Percentiles rank a stretch among this genome's conserved stretches.
Conservation (phyloP, 1,140 invertebrate genomes). For the Babylonia areolata region DNA sequence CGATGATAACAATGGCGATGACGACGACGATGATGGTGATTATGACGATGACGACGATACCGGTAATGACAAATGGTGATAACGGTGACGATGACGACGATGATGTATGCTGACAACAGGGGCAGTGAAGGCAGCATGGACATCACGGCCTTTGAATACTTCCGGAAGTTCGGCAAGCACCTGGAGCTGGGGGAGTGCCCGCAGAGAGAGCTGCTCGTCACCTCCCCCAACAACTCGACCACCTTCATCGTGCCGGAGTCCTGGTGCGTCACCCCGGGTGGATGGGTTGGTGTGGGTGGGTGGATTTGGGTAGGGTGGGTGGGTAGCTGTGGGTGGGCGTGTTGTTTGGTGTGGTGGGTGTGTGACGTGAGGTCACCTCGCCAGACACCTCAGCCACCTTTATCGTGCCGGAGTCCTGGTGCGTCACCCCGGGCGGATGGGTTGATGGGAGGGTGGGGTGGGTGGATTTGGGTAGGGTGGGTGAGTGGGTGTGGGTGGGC, state of each 20-base stretch:
- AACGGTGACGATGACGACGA: neutral
- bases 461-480: neutral
- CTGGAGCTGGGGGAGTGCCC: conserved; percentile 58
- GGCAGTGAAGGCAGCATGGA: conserved; percentile 42
- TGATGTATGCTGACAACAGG: conserved; percentile 30
- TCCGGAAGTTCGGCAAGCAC: conserved; percentile 46
- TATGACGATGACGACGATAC: conserved; percentile 11
- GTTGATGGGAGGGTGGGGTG: neutral
- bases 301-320: neutral
- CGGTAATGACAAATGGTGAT: neutral
- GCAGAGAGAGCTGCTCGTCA: conserved; percentile 38
- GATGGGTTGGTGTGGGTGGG: neutral
- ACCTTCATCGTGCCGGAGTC: neutral
- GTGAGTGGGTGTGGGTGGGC: neutral
- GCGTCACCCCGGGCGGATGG: neutral
- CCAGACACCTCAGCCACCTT: conserved; percentile 20
- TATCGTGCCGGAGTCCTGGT: conserved; percentile 26
- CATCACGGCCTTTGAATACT: conserved; percentile 59
- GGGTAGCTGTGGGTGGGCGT: neutral
- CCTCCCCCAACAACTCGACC: conserved; percentile 14
- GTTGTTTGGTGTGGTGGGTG: too few species aligned
- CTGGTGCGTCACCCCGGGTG: conserved; percentile 29
- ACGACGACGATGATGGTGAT: neutral
- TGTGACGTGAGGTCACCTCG: too few species aligned
- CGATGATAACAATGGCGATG: neutral